Percentiles rank a stretch among this genome's conserved stretches.
These are phyloP conservation scores for Heteronetta atricapilla DNA, from an alignment of 2,113 vertebrate species.

Conservation along the genomic window DNA sequence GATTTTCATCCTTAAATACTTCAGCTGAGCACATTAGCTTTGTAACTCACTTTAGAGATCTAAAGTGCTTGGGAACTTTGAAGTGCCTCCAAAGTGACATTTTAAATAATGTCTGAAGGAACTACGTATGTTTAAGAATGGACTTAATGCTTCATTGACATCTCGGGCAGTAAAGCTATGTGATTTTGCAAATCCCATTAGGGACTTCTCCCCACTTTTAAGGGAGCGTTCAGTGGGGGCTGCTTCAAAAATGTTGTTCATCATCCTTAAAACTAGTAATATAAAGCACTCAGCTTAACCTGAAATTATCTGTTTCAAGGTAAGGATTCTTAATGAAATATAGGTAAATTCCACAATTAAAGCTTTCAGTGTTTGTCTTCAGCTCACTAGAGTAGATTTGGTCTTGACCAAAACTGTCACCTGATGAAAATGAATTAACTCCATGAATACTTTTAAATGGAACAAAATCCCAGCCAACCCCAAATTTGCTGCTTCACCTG, in stretches of 20 bases:
- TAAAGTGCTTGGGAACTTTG: constrained; percentile 33
- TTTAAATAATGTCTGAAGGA: constrained; percentile 43
- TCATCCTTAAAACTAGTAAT: constrained; percentile 25
- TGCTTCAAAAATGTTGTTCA: constrained; percentile 7
- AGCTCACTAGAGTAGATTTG: not conserved
- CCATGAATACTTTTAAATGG: not conserved
- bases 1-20: not conserved
- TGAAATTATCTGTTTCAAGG: not conserved
- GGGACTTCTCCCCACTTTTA: constrained; percentile 22
- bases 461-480: not conserved
- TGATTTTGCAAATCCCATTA: constrained; percentile 20
- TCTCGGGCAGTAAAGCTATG: not conserved
- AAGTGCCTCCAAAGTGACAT: constrained; percentile 36
- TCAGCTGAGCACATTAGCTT: constrained; percentile 21
- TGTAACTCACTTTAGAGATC: constrained; percentile 35
- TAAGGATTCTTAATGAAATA: not conserved
- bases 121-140: constrained; percentile 21
- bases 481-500: too few relatives aligned
- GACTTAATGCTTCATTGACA: constrained; percentile 26
- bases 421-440: not conserved
- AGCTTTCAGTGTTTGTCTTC: not conserved
- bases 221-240: not conserved
- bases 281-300: not conserved
- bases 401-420: not conserved
- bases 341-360: not conserved